phyloP scores from a whole-genome alignment of 2,113 vertebrate genomes.

The Blennius ocellaris region DNA sequence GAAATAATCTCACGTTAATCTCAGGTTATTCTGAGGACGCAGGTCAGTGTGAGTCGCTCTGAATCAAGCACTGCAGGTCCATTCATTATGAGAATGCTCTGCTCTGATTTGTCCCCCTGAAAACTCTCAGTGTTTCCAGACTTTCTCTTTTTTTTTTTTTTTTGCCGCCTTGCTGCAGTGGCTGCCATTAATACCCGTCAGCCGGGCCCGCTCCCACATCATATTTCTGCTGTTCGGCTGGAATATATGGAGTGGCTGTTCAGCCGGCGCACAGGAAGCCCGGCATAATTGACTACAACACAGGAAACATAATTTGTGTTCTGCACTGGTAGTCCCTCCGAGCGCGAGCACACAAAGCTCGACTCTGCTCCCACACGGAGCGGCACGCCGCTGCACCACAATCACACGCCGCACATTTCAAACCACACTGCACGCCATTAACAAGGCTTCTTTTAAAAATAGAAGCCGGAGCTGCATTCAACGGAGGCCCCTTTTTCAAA shows the following conservation, averaged over 20 bases:
- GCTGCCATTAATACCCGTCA: slow-evolving; percentile 77
- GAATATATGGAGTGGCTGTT: slow-evolving; percentile 52
- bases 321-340: slow-evolving; percentile 7
- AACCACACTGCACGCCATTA: too few relatives aligned
- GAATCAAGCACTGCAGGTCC: slow-evolving; percentile 72
- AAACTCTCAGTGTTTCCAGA: slow-evolving; percentile 57
- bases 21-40: slow-evolving; percentile 3
- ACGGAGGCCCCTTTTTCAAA: too few relatives aligned
- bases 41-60: slow-evolving; percentile 55
- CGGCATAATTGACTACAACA: slow-evolving; percentile 53
- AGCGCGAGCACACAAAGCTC: neutral
- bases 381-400: too few relatives aligned
- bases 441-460: too few relatives aligned
- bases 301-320: slow-evolving; percentile 31
- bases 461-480: too few relatives aligned
- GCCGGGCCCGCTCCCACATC: slow-evolving; percentile 49
- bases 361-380: neutral
- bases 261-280: slow-evolving; percentile 35
- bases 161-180: slow-evolving; percentile 65
- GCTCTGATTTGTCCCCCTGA: slow-evolving; percentile 17
- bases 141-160: slow-evolving; percentile 19
- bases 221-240: slow-evolving; percentile 53
- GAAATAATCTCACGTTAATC: too few relatives aligned
- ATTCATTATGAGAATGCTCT: slow-evolving; percentile 70
- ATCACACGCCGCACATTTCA: too few relatives aligned